These are phyloP conservation scores for Microplitis demolitor DNA, from an alignment of 1,140 invertebrate species.

Conservation along the genomic window DNA sequence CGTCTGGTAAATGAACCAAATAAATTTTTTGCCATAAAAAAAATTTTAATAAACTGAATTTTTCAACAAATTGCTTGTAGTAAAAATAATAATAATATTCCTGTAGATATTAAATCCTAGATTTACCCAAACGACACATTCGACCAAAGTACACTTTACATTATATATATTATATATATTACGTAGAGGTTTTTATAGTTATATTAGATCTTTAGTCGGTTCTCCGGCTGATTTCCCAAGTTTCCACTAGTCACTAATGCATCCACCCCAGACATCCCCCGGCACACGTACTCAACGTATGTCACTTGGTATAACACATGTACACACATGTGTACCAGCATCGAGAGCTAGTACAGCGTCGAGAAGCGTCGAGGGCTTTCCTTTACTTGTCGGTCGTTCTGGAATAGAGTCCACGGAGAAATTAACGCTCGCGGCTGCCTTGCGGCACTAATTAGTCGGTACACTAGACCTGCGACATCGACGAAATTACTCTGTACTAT, in stretches of 20 bases:
- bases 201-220: neutral
- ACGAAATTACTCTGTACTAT: neutral
- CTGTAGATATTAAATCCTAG: too few species aligned
- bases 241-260: slow-evolving; percentile 12
- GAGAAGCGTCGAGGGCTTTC: slow-evolving; percentile 1
- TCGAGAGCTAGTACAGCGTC: neutral
- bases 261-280: too few species aligned
- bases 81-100: too few species aligned
- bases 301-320: neutral
- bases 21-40: too few species aligned
- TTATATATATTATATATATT: neutral
- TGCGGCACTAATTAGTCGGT: slow-evolving; percentile 24
- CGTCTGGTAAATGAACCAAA: too few species aligned
- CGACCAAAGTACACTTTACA: too few species aligned
- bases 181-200: slow-evolving; percentile 4
- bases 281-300: too few species aligned
- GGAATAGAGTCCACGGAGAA: slow-evolving; percentile 21
- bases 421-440: slow-evolving; percentile 24
- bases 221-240: slow-evolving; percentile 22
- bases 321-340: slow-evolving; percentile 10
- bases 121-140: too few species aligned
- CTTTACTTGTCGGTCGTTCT: slow-evolving; percentile 14
- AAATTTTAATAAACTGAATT: too few species aligned
- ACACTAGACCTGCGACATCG: neutral
- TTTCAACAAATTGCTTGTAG: too few species aligned